Base-by-base conservation (phyloP, 2,888 invertebrate species). In the Cataglyphis rosenhaueri region DNA sequence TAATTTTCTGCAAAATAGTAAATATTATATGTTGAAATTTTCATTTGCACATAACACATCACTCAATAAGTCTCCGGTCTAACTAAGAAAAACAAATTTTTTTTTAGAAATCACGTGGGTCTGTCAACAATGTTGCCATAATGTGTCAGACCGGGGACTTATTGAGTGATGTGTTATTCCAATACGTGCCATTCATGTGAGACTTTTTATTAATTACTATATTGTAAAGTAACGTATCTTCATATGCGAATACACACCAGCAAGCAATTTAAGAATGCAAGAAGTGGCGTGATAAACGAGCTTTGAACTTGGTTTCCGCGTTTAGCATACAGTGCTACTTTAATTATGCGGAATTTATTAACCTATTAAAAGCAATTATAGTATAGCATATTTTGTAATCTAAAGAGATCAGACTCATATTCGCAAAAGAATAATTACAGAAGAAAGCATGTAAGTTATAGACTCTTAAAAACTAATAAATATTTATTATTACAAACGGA, bases 251-350 rank as follows among this genome's bases (percentile, higher is more conserved):
- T 70, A 18, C n/a, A 81, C 35, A 64, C 25, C 52, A 44, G 85
- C 87, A 85, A 89, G 84, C 86, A 86, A 86, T 85, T 85, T 87
- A 84, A 86, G 85, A 86, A 87, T 87, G 90, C 91, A 91, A 91
- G 91, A 88, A 84, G 83, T 81, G 85, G 61, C 85, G 64, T 81
- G 84, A 86, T 89, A 86, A 87, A 85, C 82, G 71, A 89, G 88
- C 86, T 89, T 85, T 81, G 86, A 86, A 90, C 86, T 90, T 83
- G 88, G 83, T 87, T 83, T 61, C 61, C 66, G 66, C 44, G 61
- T 55, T 55, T 79, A 79, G 68, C 55, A 32, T 64, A 66, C 12
- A 38, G 64, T 55, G 64, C 55, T 57, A 57, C 64, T 74, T 83
- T 65, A 70, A 79, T 48, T 64, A 62, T 32, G 65, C 12, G 64